Base-by-base conservation (phyloP, 2,113 vertebrate genomes). In the Sigmodon hispidus region DNA sequence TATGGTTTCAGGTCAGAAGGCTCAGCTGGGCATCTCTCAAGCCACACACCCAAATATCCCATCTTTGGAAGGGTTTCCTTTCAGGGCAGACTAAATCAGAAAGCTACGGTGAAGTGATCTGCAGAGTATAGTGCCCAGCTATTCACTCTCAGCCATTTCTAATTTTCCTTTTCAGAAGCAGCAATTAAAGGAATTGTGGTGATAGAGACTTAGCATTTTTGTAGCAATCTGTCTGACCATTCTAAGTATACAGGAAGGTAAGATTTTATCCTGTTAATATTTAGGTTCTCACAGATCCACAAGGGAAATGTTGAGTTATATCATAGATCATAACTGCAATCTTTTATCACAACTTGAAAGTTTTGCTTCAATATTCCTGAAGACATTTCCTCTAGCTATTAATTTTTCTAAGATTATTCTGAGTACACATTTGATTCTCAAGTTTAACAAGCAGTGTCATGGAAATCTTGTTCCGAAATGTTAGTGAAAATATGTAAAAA, bases 271-370 rank as follows among this genome's bases (percentile, higher is more conserved):
- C 63, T 36, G 3, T 31, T 88, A 48, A 95, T 40, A 96, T 34
- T 84, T 61, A 43, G 50, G 3, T 90, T 92, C 43, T 16, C 65
- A 70, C 0, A 85, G 24, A 90, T 92, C 12, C n/a, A 50, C 13
- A 61, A 69, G 77, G 81, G 59, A 84, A 94, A 69, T 15, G 43
- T 15, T 70, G 52, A 91, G 26, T 81, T 22, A 88, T 85, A 29
- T 73, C 29, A 55, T 57, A 21, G 36, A 4, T 88, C 69, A 72
- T 34, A 31, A 4, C 55, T 94, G 6, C 40, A 80, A 16, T 73
- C n/a, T 87, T 93, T 92, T 59, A 79, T 29, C 34, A 17, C 43
- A 59, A 21, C 4, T 89, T 92, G 76, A 90, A 94, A 97, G 11
- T 5, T 48, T 94, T 86, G 19, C 50, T 48, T 95, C 72, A 84